Evolutionary conservation across 2,888 invertebrate species (phyloP), one percentile per base, ranked within the genome.

Genomic region (Athalia cordata): DNA sequence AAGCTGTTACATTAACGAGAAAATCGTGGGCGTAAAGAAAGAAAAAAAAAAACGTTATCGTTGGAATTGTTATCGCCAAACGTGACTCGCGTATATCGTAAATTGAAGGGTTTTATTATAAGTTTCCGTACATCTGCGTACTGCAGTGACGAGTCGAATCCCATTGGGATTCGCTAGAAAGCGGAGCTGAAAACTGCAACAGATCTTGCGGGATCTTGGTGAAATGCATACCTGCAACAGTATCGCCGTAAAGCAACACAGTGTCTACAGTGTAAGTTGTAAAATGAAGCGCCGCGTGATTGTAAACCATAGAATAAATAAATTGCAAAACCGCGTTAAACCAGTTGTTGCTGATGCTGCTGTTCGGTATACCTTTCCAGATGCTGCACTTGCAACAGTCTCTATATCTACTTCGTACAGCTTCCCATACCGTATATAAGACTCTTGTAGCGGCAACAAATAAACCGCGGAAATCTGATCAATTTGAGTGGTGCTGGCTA

Each of bases 251-350:
- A 75, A 75, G 62, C 62, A 29, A 29, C 29, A 29, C 29, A 29
- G 29, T 29, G 29, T 29, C 29, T 75, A 75, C 75, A 62, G 61
- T 61, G 75, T 75, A 61, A 15, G 64, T 61, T 64, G 75, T 75
- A 62, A 75, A 75, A 61, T 64, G 62, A 29, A 5, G 29, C 52
- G 11, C 45, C 62, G 45, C 15, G 75, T 64, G 75, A 64, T 62
- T 75, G 62, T 75, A 75, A 75, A 75, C 62, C 52, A 43, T 61
- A 29, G 49, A 62, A 57, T 75, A 75, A 75, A 75, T 75, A 29
- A 75, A 75, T 75, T 50, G 75, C 62, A 50, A 43, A 62, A 64
- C 52, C 61, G 66, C 66, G 75, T 64, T 49, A 64, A 47, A 59
- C 11, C 15, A 45, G 29, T 29, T 29, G 29, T 29, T 29, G 29